Percentiles rank a stretch among this genome's conserved stretches.
phyloP scores from a whole-genome alignment of 2,113 vertebrate genomes.

The Mus musculus region GRCm39 chr9:77599001-77599500 shows the following conservation, averaged over 20 bases:
- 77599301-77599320: neutral
- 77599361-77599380: neutral
- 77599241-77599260: too few species aligned
- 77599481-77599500: neutral
- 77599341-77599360: too few species aligned
- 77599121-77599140: too few species aligned
- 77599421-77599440: neutral
- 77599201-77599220: neutral
- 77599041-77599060: too few species aligned
- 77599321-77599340: neutral
- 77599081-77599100: neutral
- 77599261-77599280: too few species aligned
- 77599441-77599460: neutral
- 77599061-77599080: neutral
- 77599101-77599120: neutral
- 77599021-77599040: too few species aligned
- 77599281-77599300: neutral
- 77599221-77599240: too few species aligned
- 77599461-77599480: too few species aligned
- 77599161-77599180: neutral
- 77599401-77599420: neutral
- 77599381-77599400: neutral
- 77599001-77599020: neutral
- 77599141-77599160: neutral
- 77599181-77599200: too few species aligned